Conservation (phyloP, 2,888 invertebrate species). For the Alviniconcha strummeri region DNA sequence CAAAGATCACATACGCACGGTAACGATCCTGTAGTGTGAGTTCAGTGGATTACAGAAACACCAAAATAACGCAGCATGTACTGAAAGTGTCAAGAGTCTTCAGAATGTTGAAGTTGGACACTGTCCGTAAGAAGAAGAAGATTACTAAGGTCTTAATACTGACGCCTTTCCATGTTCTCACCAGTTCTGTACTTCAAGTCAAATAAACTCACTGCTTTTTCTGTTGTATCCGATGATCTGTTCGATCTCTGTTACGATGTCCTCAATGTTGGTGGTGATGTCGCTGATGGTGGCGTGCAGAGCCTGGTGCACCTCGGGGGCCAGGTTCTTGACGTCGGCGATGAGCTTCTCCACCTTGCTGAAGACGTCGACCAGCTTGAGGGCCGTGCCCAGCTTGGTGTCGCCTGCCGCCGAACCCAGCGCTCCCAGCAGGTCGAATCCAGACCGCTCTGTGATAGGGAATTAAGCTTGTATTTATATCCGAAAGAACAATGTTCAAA, state of each 20-base stretch:
- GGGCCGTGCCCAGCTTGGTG: slow-evolving; percentile 24
- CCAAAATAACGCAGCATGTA: too few relatives aligned
- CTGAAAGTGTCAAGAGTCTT: too few relatives aligned
- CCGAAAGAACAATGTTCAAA: too few relatives aligned
- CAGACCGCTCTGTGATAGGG: background rate
- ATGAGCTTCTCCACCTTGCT: slow-evolving; percentile 25
- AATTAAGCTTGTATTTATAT: too few relatives aligned
- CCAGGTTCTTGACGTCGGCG: slow-evolving; percentile 14
- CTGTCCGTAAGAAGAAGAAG: too few relatives aligned
- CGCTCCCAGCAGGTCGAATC: slow-evolving; percentile 12
- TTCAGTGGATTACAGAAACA: too few relatives aligned
- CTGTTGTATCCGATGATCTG: background rate
- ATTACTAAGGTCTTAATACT: too few relatives aligned
- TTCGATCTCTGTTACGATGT: background rate
- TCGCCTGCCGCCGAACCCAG: background rate
- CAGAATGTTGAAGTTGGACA: too few relatives aligned
- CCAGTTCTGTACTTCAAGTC: too few relatives aligned
- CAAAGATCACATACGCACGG: too few relatives aligned
- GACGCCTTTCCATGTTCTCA: too few relatives aligned
- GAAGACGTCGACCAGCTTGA: slow-evolving; percentile 26
- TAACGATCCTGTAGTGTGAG: too few relatives aligned
- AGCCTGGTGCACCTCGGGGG: slow-evolving; percentile 24
- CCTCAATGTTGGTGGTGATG: background rate
- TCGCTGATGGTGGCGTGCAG: slow-evolving; percentile 22
- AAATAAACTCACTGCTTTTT: background rate